A percentile compares a stretch with the other conserved stretches of the same genome.
Evolutionary conservation across 2,797 vertebrate species (phyloP).

Genomic region (Odontamblyopus lacepedii): DNA sequence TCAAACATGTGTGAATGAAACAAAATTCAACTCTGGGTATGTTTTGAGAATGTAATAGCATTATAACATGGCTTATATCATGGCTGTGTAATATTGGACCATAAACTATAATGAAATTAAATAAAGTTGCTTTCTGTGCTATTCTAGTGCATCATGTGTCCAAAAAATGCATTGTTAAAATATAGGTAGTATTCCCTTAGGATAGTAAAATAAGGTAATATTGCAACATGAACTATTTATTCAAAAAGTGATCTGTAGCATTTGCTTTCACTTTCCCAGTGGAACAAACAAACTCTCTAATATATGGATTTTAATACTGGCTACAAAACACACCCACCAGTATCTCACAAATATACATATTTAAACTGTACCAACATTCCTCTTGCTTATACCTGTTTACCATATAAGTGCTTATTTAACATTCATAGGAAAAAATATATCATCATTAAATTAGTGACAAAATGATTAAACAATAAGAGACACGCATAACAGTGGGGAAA

Average conservation of each 20-base stretch:
- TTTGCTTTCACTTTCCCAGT: neutral
- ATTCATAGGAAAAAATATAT: neutral
- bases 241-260: neutral
- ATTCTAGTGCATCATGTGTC: neutral
- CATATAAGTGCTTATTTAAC: neutral
- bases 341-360: neutral
- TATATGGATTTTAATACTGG: neutral
- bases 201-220: neutral
- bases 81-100: no score
- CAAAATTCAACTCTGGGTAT: no score
- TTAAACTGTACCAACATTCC: neutral
- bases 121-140: neutral
- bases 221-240: neutral
- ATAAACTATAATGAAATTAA: neutral
- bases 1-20: no score
- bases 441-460: neutral
- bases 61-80: no score
- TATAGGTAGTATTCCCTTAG: neutral
- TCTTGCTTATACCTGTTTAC: neutral
- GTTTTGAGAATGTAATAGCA: no score
- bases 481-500: neutral
- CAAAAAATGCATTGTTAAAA: neutral
- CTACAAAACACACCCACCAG: neutral
- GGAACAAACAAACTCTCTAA: neutral
- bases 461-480: neutral